phyloP scores from a whole-genome alignment of 2,113 vertebrate genomes.

The Cyanocitta stelleri region DNA sequence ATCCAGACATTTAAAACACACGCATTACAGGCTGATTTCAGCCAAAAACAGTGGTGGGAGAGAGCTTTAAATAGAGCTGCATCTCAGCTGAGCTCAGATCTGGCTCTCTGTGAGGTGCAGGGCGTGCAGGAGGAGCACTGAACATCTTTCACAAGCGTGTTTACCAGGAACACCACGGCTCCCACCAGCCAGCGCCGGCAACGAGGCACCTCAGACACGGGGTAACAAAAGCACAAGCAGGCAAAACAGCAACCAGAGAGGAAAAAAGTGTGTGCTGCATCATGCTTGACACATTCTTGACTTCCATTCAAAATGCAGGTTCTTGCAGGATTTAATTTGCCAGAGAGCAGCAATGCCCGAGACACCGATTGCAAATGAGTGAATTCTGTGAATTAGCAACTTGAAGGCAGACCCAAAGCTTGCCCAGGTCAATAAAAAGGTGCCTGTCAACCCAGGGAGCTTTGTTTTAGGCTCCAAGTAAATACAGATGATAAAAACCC shows the following conservation, averaged over 20 bases:
- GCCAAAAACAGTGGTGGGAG: background rate
- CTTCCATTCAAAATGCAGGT: background rate
- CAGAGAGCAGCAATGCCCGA: background rate
- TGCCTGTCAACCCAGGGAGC: background rate
- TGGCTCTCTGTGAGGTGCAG: background rate
- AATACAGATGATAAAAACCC: background rate
- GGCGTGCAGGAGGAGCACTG: background rate
- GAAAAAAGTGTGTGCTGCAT: background rate
- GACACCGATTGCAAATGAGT: background rate
- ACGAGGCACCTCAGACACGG: background rate
- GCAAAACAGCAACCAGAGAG: conserved; percentile 21
- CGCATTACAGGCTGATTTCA: background rate
- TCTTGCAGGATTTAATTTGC: conserved; percentile 26
- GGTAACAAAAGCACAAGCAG: background rate
- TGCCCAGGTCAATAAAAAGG: background rate
- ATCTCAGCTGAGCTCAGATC: background rate
- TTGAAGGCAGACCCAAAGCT: background rate
- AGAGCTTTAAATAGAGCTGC: background rate
- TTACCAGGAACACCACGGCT: background rate
- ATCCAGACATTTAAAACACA: background rate
- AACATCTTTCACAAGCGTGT: background rate
- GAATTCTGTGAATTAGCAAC: conserved; percentile 12
- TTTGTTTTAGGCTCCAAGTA: background rate
- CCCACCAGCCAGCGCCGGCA: background rate
- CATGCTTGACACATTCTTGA: conserved; percentile 26